phyloP scores from a whole-genome alignment of 2,888 invertebrate genomes.

The Mesorhabditis spiculigera region DNA sequence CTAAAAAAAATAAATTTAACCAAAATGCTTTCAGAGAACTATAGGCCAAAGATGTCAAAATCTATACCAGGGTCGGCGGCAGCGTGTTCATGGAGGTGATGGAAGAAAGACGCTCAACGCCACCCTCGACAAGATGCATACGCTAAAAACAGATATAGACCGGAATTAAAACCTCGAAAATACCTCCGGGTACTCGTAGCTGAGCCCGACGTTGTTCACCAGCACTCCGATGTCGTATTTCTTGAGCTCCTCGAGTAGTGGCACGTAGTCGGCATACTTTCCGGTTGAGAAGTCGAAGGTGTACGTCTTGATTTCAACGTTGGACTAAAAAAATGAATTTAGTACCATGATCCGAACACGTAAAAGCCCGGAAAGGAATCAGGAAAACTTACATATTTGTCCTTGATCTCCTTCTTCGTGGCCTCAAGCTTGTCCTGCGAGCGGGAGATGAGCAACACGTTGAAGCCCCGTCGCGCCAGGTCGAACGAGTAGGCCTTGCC shows the following conservation, averaged over 20 bases:
- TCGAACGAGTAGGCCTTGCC: slow-evolving; percentile 56
- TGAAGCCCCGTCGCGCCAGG: slow-evolving; percentile 51
- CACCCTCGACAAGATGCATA: slow-evolving; percentile 49
- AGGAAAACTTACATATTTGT: slow-evolving; percentile 22
- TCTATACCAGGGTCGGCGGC: slow-evolving; percentile 69
- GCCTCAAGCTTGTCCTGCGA: slow-evolving; percentile 50
- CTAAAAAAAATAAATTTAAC: slow-evolving; percentile 40
- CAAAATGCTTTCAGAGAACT: background rate
- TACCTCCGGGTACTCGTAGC: slow-evolving; percentile 76
- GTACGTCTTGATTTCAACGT: slow-evolving; percentile 45
- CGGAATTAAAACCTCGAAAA: background rate
- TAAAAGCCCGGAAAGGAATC: slow-evolving; percentile 8
- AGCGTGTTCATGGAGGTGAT: slow-evolving; percentile 77
- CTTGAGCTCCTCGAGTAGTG: slow-evolving; percentile 42
- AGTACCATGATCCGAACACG: background rate
- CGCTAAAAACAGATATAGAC: slow-evolving; percentile 15
- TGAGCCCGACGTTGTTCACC: slow-evolving; percentile 88
- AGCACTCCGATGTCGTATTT: slow-evolving; percentile 47
- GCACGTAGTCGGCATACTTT: slow-evolving; percentile 38
- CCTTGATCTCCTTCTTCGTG: slow-evolving; percentile 48
- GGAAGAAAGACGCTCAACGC: slow-evolving; percentile 40
- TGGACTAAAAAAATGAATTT: slow-evolving; percentile 7
- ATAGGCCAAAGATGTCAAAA: background rate
- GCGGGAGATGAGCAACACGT: slow-evolving; percentile 52
- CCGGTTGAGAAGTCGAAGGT: slow-evolving; percentile 48